Conservation (phyloP, 1,140 invertebrate genomes). For the Neelides sp. region DNA sequence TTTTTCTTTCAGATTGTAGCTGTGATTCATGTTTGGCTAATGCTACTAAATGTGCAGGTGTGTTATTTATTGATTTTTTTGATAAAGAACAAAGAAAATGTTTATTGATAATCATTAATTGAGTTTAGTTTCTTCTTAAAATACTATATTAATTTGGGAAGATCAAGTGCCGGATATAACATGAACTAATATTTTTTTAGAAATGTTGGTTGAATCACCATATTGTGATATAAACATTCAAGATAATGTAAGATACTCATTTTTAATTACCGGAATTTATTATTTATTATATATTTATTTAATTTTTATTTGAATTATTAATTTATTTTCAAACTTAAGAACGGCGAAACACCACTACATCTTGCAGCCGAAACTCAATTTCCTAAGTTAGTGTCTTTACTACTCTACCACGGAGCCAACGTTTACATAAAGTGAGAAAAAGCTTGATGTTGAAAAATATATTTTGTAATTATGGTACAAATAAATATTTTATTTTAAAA, state of each 20-base stretch:
- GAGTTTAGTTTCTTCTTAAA: too few relatives aligned
- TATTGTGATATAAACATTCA: conserved; percentile 25
- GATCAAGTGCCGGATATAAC: too few relatives aligned
- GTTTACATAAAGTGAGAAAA: conserved; percentile 27
- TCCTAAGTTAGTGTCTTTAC: conserved; percentile 22
- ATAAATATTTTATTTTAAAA: conserved; percentile 1
- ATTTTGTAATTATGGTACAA: background rate
- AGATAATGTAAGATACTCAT: conserved; percentile 24
- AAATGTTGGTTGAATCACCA: conserved; percentile 23
- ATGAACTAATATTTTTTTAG: too few relatives aligned
- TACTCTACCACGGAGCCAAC: conserved; percentile 28
- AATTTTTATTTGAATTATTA: too few relatives aligned
- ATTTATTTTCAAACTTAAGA: too few relatives aligned
- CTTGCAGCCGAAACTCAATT: conserved; percentile 30
- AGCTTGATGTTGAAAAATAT: background rate
- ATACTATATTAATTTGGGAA: too few relatives aligned
- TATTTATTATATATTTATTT: background rate
- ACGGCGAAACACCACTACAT: conserved; percentile 19
- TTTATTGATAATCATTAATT: too few relatives aligned
- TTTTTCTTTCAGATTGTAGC: conserved; percentile 19
- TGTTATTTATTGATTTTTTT: too few relatives aligned
- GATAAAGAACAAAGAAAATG: too few relatives aligned
- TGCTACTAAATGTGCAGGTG: conserved; percentile 20
- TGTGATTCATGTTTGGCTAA: conserved; percentile 28
- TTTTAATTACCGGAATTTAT: background rate